Percentiles rank a stretch among this genome's conserved stretches.
These are phyloP conservation scores for Donacobius atricapilla DNA, from an alignment of 2,113 vertebrate genomes.

Conservation along the genomic window DNA sequence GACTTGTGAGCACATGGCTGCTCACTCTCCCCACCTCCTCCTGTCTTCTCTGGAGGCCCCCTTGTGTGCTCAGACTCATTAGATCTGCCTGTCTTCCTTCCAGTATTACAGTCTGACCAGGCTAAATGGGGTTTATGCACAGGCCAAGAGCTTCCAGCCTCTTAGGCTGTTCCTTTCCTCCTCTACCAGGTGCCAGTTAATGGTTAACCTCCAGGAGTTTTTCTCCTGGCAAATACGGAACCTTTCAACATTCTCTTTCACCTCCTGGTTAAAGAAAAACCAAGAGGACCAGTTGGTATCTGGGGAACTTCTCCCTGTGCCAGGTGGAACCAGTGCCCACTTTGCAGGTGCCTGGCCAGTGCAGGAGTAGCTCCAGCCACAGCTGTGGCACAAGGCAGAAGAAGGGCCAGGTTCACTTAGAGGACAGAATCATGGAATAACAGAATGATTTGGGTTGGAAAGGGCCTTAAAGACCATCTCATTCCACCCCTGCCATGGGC, in stretches of 20 bases:
- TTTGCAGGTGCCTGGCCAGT: rapidly evolving
- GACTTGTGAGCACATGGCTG: background rate
- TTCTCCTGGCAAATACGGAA: background rate
- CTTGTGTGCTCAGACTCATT: background rate
- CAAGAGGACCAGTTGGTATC: background rate
- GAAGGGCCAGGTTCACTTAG: background rate
- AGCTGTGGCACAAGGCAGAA: rapidly evolving
- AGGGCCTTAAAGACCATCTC: background rate
- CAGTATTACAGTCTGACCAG: background rate
- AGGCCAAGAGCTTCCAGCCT: background rate
- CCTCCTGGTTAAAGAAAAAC: constrained; percentile 27
- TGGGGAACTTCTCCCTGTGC: background rate
- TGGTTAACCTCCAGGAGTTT: constrained; percentile 27
- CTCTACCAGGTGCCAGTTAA: background rate
- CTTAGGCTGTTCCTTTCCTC: background rate
- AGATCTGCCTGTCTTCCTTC: background rate
- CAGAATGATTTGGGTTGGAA: background rate
- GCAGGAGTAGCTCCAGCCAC: background rate
- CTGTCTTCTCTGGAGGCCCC: background rate
- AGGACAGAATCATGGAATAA: background rate
- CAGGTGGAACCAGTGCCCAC: background rate
- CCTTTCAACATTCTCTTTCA: background rate
- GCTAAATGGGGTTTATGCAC: background rate
- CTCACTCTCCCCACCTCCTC: background rate
- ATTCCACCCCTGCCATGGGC: background rate